Evolutionary conservation across 2,113 vertebrate species (phyloP), one percentile per base, ranked within the genome.

Genomic region (Azemiops feae): DNA sequence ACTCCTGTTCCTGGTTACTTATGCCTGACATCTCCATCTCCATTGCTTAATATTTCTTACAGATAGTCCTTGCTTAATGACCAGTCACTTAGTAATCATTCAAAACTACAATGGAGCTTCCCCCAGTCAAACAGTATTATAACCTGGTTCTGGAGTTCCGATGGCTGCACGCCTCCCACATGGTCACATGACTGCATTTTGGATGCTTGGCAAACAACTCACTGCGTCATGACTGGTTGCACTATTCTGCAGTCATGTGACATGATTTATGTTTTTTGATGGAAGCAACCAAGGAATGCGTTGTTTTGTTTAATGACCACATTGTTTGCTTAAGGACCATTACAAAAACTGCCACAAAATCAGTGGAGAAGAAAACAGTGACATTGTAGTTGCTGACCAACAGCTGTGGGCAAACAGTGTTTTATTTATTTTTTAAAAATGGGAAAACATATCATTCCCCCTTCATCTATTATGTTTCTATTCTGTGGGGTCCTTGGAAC

Each of bases 371-470:
- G 30, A 34, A 69, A 69, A 34, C 64, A 69, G 30, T 69, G 30
- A 69, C 34, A 69, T 47, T 92, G 91, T 30, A 50, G 30, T 88
- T 81, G 90, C 94, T 92, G 96, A 95, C 93, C 95, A 97, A 95
- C 91, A 58, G 43, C 85, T 92, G 47, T 39, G 88, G 94, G 91
- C 93, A 90, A 53, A 86, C 54, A 92, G 30, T 55, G 58, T 69
- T 14, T 53, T 81, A 74, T 34, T 74, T 81, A 39, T 81, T 81
- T 39, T 20, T 81, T 39, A 12, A 27, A 74, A 94, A 91, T 0
- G 0, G 90, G 92, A 92, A 96, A 96, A 96, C 88, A 94, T 95
- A 95, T 90, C 92, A 90, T 54, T 54, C 57, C 43, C 52, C 9
- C 34, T 52, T 74, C 57, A 23, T 27, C 47, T 45, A 5, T 27